Base-by-base conservation (phyloP, 2,113 vertebrate genomes). In the Vulpes ferrilata region DNA sequence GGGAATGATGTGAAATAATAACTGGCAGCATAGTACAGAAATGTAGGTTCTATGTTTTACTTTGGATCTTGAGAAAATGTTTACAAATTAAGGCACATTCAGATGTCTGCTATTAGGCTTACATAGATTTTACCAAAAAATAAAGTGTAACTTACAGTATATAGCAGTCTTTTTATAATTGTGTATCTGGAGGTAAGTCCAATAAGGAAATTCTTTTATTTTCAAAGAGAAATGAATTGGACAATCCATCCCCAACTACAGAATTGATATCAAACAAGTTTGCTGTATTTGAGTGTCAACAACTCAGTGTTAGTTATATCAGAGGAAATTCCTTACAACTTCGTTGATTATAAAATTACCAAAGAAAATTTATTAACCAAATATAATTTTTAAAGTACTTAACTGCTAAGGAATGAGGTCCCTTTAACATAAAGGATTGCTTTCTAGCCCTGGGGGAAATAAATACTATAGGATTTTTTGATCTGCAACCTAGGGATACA, bases 351-450 rank as follows among this genome's bases (percentile, higher is more conserved):
- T 20, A 96, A 89, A 95, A 79, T 79, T 97, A 97, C 96, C 97
- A 98, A 98, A 98, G 96, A 97, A 96, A 96, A 96, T 87, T 7
- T 95, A 95, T 64, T 71, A 69, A 93, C 89, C 90, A 98, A 95
- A 96, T 95, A 85, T 76, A 17, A 92, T 82, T 95, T 96, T 94
- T 80, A 92, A 94, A 95, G 30, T 60, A 95, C 51, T 19, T 87
- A 91, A 93, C 57, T 85, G 11, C 88, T 86, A 92, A 95, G 62
- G 57, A 95, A 80, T 90, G 17, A 89, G 23, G 12, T 9, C 13
- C 51, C 35, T 95, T 92, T 96, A 92, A 95, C 48, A 35, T 48
- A 78, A 65, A 81, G 32, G 59, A 57, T 95, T 95, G 55, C 59
- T 95, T 94, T 97, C 65, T 96, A 89, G 35, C 55, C 32, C 48